These are phyloP conservation scores for Holothuria leucospilota DNA, from an alignment of 53 echinoderm and acorn worm species.

Conservation along the genomic window DNA sequence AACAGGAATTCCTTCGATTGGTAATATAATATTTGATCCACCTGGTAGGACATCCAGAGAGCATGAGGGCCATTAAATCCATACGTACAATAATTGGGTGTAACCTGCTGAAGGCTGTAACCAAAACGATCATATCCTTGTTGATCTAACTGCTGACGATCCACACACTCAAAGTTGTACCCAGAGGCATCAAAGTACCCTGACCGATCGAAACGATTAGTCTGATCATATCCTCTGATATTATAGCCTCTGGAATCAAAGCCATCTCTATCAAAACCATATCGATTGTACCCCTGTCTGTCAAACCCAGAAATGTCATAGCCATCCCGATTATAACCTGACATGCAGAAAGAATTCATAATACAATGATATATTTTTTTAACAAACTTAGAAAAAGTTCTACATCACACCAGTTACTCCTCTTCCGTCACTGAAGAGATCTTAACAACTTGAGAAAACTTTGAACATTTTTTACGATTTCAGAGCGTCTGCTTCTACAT, in stretches of 20 bases:
- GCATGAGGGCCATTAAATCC: conserved; percentile 75
- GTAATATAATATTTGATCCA: conserved; percentile 76
- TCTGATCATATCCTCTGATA: conserved; percentile 68
- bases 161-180: conserved; percentile 75
- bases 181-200: conserved; percentile 60
- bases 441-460: too few species aligned
- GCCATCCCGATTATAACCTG: conserved; percentile 92
- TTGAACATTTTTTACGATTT: too few species aligned
- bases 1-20: conserved; percentile 82
- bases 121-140: conserved; percentile 82
- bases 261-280: conserved; percentile 72
- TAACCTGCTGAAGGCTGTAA: conserved; percentile 58
- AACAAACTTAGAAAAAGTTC: too few species aligned
- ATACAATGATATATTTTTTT: too few species aligned
- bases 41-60: conserved; percentile 51
- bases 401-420: too few species aligned
- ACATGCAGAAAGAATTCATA: not conserved
- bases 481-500: too few species aligned
- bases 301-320: conserved; percentile 79
- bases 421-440: too few species aligned
- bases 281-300: conserved; percentile 81
- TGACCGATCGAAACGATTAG: conserved; percentile 51
- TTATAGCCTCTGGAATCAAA: conserved; percentile 78
- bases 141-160: conserved; percentile 66
- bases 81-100: conserved; percentile 70